These are phyloP conservation scores for Panthera uncia DNA, from an alignment of 2,113 vertebrate species.

Conservation along the genomic window DNA sequence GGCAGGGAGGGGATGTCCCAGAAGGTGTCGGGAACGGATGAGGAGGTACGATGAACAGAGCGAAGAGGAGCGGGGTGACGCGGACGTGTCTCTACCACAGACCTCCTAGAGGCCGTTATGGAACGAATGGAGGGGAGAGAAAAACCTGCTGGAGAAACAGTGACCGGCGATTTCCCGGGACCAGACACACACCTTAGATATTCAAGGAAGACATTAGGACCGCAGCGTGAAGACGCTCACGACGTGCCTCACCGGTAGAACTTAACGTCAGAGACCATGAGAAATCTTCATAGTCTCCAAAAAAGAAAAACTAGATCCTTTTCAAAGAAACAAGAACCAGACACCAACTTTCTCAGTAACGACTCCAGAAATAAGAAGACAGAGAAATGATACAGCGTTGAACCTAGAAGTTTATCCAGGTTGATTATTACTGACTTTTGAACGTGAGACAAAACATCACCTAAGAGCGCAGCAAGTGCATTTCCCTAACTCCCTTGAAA, in stretches of 20 bases:
- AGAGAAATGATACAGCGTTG: background rate
- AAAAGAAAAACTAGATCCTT: background rate
- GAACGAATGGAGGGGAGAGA: background rate
- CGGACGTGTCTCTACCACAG: rapidly evolving
- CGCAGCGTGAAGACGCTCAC: background rate
- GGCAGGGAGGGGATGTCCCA: background rate
- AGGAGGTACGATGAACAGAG: background rate
- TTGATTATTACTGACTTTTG: background rate
- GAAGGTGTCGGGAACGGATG: background rate
- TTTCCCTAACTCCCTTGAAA: background rate
- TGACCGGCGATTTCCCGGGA: background rate
- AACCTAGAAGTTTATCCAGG: background rate
- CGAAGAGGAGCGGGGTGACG: background rate
- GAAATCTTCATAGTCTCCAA: background rate
- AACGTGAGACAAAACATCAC: background rate
- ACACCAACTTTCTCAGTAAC: background rate
- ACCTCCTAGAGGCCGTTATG: background rate
- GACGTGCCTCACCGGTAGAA: background rate
- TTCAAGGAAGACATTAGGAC: background rate
- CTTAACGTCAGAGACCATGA: background rate
- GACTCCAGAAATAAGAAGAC: background rate
- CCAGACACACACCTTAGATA: background rate
- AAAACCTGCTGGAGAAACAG: background rate
- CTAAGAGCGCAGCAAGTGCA: background rate
- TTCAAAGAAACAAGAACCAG: background rate